Conservation (phyloP, 2,888 invertebrate species). For the Colostygia pectinataria region DNA sequence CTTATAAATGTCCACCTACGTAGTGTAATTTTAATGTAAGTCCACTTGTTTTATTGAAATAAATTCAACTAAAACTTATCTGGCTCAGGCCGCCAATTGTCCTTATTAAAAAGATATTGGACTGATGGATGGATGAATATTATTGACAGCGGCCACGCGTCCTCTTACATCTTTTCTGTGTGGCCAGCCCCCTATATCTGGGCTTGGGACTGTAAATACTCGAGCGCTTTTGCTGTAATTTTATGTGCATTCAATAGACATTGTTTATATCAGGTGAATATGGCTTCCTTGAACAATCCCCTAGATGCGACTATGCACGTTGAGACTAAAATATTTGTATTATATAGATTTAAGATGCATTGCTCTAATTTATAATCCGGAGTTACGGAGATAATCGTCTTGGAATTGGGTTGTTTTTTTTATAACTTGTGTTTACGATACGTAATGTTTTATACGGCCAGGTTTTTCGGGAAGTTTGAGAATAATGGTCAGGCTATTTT, state of each 20-base stretch:
- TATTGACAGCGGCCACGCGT: too few relatives aligned
- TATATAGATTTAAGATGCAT: slow-evolving; percentile 52
- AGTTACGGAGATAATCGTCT: slow-evolving; percentile 56
- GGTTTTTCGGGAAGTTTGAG: too few relatives aligned
- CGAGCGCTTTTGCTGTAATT: not conserved
- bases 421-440: not conserved
- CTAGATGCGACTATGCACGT: slow-evolving; percentile 16
- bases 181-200: too few relatives aligned
- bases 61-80: too few relatives aligned
- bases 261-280: slow-evolving; percentile 10
- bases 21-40: too few relatives aligned
- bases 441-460: not conserved
- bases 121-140: too few relatives aligned
- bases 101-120: too few relatives aligned
- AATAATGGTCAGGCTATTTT: too few relatives aligned
- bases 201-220: not conserved
- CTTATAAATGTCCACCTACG: too few relatives aligned
- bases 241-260: slow-evolving; percentile 4
- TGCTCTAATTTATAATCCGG: slow-evolving; percentile 57
- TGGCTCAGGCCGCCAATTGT: too few relatives aligned
- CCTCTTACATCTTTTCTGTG: too few relatives aligned
- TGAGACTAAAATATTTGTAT: slow-evolving; percentile 53
- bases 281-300: slow-evolving; percentile 23
- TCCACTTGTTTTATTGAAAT: too few relatives aligned
- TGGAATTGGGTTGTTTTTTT: slow-evolving; percentile 8